Conservation (phyloP, 2,888 invertebrate species). For the Bombyx huttoni region DNA sequence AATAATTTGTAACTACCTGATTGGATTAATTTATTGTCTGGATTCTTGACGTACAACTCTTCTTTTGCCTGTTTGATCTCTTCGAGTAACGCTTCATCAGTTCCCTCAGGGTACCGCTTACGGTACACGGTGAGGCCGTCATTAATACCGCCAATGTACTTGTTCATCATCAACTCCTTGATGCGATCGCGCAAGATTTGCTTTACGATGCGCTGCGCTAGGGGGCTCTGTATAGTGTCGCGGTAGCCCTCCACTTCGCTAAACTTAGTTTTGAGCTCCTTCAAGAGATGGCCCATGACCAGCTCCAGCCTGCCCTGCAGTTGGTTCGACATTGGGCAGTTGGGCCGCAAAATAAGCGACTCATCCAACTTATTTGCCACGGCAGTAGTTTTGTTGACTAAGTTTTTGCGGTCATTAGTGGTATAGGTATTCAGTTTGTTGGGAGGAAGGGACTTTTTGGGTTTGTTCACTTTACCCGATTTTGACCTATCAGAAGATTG, state of each 20-base stretch:
- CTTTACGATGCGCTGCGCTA: slow-evolving; percentile 30
- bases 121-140: background rate
- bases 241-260: slow-evolving; percentile 6
- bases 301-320: slow-evolving; percentile 47
- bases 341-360: slow-evolving; percentile 17
- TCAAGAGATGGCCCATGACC: slow-evolving; percentile 40
- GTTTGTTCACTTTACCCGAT: too few species aligned
- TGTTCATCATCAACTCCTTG: slow-evolving; percentile 28
- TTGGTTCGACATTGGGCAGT: slow-evolving; percentile 25
- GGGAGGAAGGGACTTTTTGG: background rate
- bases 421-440: background rate
- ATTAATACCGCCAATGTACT: slow-evolving; percentile 19
- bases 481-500: too few species aligned
- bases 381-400: background rate
- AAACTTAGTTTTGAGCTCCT: slow-evolving; percentile 25
- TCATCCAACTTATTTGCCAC: background rate
- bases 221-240: slow-evolving; percentile 8
- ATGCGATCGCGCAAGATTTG: slow-evolving; percentile 37
- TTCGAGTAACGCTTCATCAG: background rate
- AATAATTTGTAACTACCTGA: slow-evolving; percentile 11
- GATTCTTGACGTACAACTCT: background rate
- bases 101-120: background rate
- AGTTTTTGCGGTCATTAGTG: background rate
- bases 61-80: background rate
- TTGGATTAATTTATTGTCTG: background rate